Base-by-base conservation (phyloP, 1,140 invertebrate genomes). In the Tetraneura akinire region DNA sequence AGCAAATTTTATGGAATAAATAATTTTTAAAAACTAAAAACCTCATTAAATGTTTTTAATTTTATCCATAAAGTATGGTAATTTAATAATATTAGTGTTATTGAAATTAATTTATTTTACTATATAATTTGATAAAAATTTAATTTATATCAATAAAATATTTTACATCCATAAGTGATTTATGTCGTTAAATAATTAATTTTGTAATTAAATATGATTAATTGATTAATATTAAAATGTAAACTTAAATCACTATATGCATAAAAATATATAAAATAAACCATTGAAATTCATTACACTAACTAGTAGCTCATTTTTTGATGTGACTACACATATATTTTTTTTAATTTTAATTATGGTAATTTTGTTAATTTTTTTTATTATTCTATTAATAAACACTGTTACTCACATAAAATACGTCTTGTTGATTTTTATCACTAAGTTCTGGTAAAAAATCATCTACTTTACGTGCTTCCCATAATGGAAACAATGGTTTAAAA, bases 401-500 rank as follows among this genome's bases (percentile, higher is more conserved):
- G 1, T 55, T 47, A 74, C 80, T 81, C 86, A 95, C 93, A 88
- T 88, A 86, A 84, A 95, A 86, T 23, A 96, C 88, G 85, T 93
- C 90, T 76, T 76, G 73, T 76, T 76, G 73, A 37, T 76, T 29
- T 83, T 90, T 86, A 32, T 89, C 92, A 74, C 89, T 84, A 8
- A 86, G 84, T 82, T 89, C 88, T 83, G 91, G 83, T 68, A 87
- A 85, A 70, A 89, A 85, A 82, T 90, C 86, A 14, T 73, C 42
- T 57, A 92, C 86, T 83, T 89, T 86, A 70, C 89, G 86, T 23
- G 89, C 81, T 80, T 91, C 89, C 96, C 96, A 98, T 82, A 89
- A 89, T 18, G 96, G 96, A 87, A 98, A 98, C 81, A 91, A 91
- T 5, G 91, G 88, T 85, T 96, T 96, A 84, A 91, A 98, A 85